Evolutionary conservation across 2,113 vertebrate genomes (phyloP).

Genomic region (Saccopteryx leptura): DNA sequence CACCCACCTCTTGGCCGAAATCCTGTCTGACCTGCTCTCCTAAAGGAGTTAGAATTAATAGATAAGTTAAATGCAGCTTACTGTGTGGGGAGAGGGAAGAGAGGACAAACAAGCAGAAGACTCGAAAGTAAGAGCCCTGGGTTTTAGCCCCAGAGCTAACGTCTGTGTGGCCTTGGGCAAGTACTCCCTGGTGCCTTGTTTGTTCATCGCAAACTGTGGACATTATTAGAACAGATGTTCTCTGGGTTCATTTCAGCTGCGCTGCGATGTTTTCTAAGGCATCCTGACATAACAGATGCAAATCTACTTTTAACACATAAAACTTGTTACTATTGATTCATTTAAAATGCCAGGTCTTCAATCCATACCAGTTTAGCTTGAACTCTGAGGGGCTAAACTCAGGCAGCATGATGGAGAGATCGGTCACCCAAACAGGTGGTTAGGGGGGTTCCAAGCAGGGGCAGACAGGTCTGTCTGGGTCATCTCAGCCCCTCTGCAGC

Average conservation of each 20-base stretch:
- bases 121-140: background rate
- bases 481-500: background rate
- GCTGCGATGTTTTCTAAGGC: background rate
- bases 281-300: background rate
- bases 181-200: background rate
- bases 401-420: background rate
- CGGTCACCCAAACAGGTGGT: background rate
- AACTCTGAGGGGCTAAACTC: background rate
- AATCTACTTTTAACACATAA: background rate
- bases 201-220: background rate
- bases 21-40: background rate
- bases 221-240: background rate
- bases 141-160: slow-evolving; percentile 19
- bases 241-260: background rate
- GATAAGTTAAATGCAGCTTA: background rate
- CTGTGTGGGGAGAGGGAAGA: background rate
- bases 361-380: background rate
- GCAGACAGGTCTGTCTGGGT: background rate
- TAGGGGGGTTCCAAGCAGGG: background rate
- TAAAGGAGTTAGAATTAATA: background rate
- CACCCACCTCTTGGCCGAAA: background rate
- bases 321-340: background rate
- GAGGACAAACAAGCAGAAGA: background rate
- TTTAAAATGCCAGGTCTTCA: slow-evolving; percentile 6
- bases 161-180: background rate